Conservation (phyloP, 2,888 invertebrate genomes). For the Gryllus longicercus region DNA sequence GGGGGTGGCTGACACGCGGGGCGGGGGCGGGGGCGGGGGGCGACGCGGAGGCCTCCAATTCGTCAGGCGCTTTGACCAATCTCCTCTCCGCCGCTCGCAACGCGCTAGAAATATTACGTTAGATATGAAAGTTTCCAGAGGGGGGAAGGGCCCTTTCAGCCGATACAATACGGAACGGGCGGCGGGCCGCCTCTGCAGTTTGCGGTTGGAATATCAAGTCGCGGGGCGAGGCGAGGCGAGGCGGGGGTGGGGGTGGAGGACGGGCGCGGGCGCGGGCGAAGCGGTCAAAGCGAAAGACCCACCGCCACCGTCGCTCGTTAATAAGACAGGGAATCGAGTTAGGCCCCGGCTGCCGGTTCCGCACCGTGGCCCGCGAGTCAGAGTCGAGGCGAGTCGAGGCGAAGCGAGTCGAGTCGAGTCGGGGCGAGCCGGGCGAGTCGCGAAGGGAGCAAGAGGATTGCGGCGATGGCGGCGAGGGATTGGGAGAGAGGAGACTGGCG, state of each 20-base stretch:
- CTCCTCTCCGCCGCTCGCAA: neutral
- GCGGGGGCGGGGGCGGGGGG: neutral
- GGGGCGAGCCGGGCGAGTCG: no score
- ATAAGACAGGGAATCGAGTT: slow-evolving; percentile 17
- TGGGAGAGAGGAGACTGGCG: no score
- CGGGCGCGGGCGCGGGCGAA: neutral
- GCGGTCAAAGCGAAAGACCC: neutral
- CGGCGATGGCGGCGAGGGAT: no score
- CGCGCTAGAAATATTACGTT: neutral
- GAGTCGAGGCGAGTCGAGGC: no score
- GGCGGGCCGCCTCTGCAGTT: neutral
- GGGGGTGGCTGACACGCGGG: neutral
- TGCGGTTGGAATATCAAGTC: slow-evolving; percentile 17
- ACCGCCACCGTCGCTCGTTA: neutral
- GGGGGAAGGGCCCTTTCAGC: neutral
- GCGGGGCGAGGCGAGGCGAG: neutral
- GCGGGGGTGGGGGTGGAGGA: neutral
- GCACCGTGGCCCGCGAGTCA: neutral
- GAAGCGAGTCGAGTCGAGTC: no score
- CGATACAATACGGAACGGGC: neutral
- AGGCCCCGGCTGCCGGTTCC: neutral
- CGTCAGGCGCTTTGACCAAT: slow-evolving; percentile 3
- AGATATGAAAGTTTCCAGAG: slow-evolving; percentile 9
- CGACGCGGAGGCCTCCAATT: neutral
- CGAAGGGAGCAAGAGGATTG: no score